Conservation (phyloP, 2,888 invertebrate species). For the Spilarctia lutea region DNA sequence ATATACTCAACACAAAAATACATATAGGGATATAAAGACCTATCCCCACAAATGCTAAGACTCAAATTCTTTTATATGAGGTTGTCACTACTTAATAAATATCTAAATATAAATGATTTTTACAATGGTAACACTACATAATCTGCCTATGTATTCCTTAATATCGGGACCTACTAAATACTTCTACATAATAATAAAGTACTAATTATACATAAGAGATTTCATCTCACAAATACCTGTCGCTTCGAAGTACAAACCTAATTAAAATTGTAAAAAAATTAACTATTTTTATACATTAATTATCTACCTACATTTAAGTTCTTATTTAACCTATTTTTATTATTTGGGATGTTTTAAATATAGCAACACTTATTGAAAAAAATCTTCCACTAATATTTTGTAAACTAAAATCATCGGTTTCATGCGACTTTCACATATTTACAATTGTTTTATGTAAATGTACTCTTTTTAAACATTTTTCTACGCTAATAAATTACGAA, state of each 20-base stretch:
- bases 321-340: conserved; percentile 46
- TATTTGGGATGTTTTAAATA: conserved; percentile 26
- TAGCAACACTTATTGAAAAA: conserved; percentile 32
- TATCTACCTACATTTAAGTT: conserved; percentile 44
- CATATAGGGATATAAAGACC: not conserved
- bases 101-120: conserved; percentile 38
- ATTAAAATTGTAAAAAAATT: conserved; percentile 32
- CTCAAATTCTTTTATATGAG: conserved; percentile 8
- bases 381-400: conserved; percentile 18
- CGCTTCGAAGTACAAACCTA: conserved; percentile 36
- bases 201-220: conserved; percentile 18
- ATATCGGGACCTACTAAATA: conserved; percentile 26
- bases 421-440: conserved; percentile 48
- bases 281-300: conserved; percentile 21
- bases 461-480: conserved; percentile 7
- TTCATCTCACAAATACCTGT: conserved; percentile 44
- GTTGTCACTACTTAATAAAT: conserved; percentile 27
- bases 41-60: not conserved
- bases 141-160: conserved; percentile 20
- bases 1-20: not conserved
- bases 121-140: conserved; percentile 29
- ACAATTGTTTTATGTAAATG: conserved; percentile 28
- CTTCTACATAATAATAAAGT: conserved; percentile 32
- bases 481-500: conserved; percentile 11
- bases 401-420: conserved; percentile 44